Percentiles rank a stretch among this genome's conserved stretches.
These are phyloP conservation scores for Mus spicilegus DNA, from an alignment of 2,113 vertebrate genomes.

Conservation along the genomic window DNA sequence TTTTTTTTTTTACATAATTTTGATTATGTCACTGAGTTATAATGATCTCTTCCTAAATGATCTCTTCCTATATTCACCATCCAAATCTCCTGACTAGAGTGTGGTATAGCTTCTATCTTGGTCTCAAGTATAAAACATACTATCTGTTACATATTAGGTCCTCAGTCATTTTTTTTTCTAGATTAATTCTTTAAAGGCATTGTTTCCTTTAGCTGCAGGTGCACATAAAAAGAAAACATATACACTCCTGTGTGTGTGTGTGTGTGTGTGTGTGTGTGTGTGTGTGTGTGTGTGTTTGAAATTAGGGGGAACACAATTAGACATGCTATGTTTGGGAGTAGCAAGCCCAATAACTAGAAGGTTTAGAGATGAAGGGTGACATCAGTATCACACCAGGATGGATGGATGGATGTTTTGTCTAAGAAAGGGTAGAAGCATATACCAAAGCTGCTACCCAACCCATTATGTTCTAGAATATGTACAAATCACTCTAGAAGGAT, in stretches of 20 bases:
- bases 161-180: constrained; percentile 39
- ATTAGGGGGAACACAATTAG: neutral
- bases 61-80: neutral
- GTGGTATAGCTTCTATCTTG: neutral
- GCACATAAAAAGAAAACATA: neutral
- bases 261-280: neutral
- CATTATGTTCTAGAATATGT: neutral
- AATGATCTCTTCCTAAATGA: neutral
- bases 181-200: constrained; percentile 49
- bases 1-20: constrained; percentile 43
- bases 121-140: constrained; percentile 42
- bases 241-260: neutral
- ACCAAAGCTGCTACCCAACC: neutral
- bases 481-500: neutral
- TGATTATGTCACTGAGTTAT: neutral
- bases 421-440: neutral
- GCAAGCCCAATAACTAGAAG: neutral
- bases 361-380: neutral
- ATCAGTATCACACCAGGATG: neutral
- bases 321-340: neutral
- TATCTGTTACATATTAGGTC: neutral
- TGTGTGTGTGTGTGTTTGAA: neutral
- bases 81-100: neutral
- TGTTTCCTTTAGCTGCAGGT: neutral
- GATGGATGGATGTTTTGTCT: neutral